Conservation (phyloP, 2,797 vertebrate species). For the Lepus oiostolus region DNA sequence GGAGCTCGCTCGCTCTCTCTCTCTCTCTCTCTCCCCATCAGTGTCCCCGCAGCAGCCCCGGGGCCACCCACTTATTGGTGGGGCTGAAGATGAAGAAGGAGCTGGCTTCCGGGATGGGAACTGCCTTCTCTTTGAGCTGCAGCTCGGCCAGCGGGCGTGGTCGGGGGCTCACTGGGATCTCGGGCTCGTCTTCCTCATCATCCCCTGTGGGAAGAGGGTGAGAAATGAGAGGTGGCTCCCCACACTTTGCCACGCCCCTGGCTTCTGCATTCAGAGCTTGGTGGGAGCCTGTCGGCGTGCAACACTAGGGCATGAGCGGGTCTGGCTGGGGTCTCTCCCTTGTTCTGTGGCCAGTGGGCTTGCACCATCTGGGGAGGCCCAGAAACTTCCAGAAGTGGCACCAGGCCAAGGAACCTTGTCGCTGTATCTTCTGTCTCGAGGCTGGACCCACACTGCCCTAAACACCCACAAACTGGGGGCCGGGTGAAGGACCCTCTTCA, state of each 20-base stretch:
- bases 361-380: neutral
- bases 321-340: neutral
- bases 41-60: accelerated
- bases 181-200: conserved; percentile 98
- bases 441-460: neutral
- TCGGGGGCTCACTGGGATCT: conserved; percentile 95
- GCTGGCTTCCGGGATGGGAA: conserved; percentile 97
- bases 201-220: conserved; percentile 90
- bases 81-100: conserved; percentile 98
- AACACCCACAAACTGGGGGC: accelerated
- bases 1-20: neutral
- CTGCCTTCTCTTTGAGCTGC: conserved; percentile 97
- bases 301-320: accelerated
- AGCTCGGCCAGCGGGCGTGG: conserved; percentile 98
- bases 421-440: neutral
- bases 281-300: accelerated
- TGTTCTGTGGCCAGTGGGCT: accelerated
- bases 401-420: no score
- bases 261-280: neutral
- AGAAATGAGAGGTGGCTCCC: neutral
- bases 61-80: conserved; percentile 94
- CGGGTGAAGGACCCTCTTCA: neutral
- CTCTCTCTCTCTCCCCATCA: neutral
- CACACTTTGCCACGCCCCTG: accelerated
- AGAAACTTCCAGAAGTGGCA: neutral